Percentiles rank a stretch among this genome's conserved stretches.
Evolutionary conservation across 2,797 vertebrate species (phyloP).

Genomic region (Poeciliopsis turneri): DNA sequence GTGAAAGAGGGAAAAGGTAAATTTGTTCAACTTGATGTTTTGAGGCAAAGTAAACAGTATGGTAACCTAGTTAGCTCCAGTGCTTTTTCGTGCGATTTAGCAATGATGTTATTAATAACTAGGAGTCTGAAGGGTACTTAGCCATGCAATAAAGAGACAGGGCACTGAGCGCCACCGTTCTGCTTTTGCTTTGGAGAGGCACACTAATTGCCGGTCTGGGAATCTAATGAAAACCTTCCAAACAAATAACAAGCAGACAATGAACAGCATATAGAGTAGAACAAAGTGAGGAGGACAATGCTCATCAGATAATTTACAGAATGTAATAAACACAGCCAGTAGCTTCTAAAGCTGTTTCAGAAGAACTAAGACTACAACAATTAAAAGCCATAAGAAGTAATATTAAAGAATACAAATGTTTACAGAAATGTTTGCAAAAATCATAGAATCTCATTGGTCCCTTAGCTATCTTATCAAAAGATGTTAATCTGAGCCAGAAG

Average conservation of each 20-base stretch:
- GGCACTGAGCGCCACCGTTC: constrained; percentile 73
- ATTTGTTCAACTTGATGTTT: constrained; percentile 73
- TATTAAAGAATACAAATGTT: constrained; percentile 39
- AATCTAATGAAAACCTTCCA: constrained; percentile 79
- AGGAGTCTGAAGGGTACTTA: constrained; percentile 78
- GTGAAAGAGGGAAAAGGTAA: constrained; percentile 57
- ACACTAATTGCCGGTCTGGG: constrained; percentile 75
- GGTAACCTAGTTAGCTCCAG: constrained; percentile 68
- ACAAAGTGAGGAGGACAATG: constrained; percentile 55
- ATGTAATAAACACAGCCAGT: constrained; percentile 51
- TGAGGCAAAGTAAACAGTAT: constrained; percentile 70
- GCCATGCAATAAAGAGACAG: constrained; percentile 78
- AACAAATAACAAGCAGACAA: constrained; percentile 75
- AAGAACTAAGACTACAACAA: constrained; percentile 35
- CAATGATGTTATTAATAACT: constrained; percentile 80
- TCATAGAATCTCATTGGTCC: constrained; percentile 37
- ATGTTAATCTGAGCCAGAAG: constrained; percentile 52
- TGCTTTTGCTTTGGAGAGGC: constrained; percentile 71
- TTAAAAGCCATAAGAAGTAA: constrained; percentile 46
- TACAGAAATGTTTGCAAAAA: constrained; percentile 35
- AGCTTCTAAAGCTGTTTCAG: constrained; percentile 50
- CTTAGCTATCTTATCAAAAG: constrained; percentile 35
- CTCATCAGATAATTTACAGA: constrained; percentile 50
- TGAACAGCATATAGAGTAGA: constrained; percentile 63
- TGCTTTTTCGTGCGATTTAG: constrained; percentile 70